Conservation (phyloP, 2,113 vertebrate genomes). For the Scolopax mira region DNA sequence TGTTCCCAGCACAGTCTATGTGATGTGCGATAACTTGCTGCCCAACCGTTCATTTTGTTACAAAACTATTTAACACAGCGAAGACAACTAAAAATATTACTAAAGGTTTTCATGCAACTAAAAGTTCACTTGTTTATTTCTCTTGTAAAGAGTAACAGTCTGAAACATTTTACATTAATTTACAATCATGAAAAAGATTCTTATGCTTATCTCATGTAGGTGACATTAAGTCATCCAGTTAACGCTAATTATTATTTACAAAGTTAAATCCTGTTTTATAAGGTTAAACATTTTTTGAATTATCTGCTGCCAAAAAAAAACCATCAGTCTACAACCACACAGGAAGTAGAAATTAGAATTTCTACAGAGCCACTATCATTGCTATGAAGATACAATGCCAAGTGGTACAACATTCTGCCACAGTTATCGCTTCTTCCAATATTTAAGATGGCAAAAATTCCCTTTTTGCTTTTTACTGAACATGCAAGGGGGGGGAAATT, state of each 20-base stretch:
- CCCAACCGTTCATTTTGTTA: background rate
- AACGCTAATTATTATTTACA: background rate
- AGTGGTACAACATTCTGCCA: background rate
- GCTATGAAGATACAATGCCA: conserved; percentile 2
- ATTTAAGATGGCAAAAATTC: background rate
- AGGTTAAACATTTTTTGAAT: background rate
- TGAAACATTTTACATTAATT: conserved; percentile 45
- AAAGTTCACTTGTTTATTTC: conserved; percentile 51
- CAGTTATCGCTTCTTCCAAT: background rate
- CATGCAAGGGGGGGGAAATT: background rate
- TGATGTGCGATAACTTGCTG: background rate
- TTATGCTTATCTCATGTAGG: background rate
- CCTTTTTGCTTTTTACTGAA: background rate
- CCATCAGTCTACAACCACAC: conserved; percentile 9
- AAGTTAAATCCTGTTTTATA: background rate
- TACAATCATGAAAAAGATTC: conserved; percentile 2
- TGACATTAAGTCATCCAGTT: background rate
- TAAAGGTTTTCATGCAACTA: conserved; percentile 29
- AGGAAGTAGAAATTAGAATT: conserved; percentile 42
- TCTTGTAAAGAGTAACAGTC: conserved; percentile 26
- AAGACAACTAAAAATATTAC: background rate
- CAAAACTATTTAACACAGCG: background rate
- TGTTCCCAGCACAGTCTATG: background rate
- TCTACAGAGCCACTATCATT: background rate
- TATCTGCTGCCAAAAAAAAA: conserved; percentile 1